Base-by-base conservation (phyloP, 2,888 invertebrate species). In the Apodemia zela region DNA sequence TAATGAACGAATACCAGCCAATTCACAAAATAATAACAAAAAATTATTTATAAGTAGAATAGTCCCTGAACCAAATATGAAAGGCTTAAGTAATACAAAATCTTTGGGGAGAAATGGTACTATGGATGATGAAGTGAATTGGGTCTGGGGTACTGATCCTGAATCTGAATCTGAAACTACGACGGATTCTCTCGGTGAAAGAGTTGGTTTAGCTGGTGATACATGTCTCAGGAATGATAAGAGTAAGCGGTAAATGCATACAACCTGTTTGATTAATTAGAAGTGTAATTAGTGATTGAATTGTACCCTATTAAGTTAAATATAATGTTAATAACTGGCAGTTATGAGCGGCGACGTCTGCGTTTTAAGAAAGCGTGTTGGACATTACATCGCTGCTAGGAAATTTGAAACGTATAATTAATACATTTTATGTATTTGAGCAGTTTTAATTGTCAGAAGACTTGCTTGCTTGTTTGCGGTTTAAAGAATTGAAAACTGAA, bases 61-160 rank as follows among this genome's bases (percentile, higher is more conserved):
- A 29, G 25, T 57, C 15, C 54, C 54, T 1, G 54, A 21, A 57
- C 15, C 54, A 54, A 54, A 21, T 45, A 6, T 45, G 1, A 54
- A 13, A 13, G 21, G 25, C 5, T 15, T 13, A 0, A 25, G 5
- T 54, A 25, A 13, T 6, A 8, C 21, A 25, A 54, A 54, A 25
- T 25, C 54, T 3, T 54, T 21, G 5, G 54, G 13, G 18, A 54
- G 54, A 15, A 60, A 63, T 21, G 58, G 61, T 3, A 8, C 54
- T 29, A 29, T 1, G 17, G 64, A 67, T 13, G 65, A 67, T 11
- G 64, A 62, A 63, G 38, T 47, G 35, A 61, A 51, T 15, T 68
- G 67, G 68, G 51, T 66, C 8, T 69, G 68, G 68, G 65, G 60
- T 11, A 49, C n/a, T 13, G 58, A 47, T 15, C 33, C 60, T 5